Percentiles rank a stretch among this genome's conserved stretches.
Conservation (phyloP, 1,140 invertebrate species). For the Chrysomallon squamiferum region DNA sequence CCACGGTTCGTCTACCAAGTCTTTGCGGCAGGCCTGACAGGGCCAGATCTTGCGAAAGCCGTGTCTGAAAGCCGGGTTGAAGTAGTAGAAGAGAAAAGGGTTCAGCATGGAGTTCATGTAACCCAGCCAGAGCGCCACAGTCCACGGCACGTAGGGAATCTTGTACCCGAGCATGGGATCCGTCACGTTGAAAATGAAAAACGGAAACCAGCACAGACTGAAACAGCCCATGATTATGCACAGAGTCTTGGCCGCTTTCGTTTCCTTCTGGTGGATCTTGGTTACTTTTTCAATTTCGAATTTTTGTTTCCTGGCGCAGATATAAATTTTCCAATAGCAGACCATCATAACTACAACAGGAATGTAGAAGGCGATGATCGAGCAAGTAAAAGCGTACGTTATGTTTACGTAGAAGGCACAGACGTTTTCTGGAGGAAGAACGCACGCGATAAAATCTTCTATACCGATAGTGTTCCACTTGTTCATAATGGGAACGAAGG, state of each 20-base stretch:
- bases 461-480: constrained; percentile 75
- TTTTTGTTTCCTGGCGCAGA: constrained; percentile 45
- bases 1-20: constrained; percentile 45
- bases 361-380: constrained; percentile 94
- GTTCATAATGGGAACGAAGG: constrained; percentile 94
- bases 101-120: constrained; percentile 98
- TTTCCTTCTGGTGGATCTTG: constrained; percentile 59
- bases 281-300: constrained; percentile 47
- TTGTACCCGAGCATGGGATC: constrained; percentile 53
- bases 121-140: constrained; percentile 64
- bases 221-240: constrained; percentile 62
- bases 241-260: constrained; percentile 69
- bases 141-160: constrained; percentile 48
- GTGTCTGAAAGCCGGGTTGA: constrained; percentile 89
- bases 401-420: constrained; percentile 56
- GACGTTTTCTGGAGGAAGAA: constrained; percentile 26
- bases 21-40: constrained; percentile 47
- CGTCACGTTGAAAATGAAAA: constrained; percentile 62
- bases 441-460: constrained; percentile 41
- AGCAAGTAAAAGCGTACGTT: constrained; percentile 73
- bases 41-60: constrained; percentile 72
- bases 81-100: constrained; percentile 78
- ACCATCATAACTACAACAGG: constrained; percentile 93
- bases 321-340: constrained; percentile 87
- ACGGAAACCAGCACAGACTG: constrained; percentile 62